Percentiles rank a stretch among this genome's conserved stretches.
Conservation (phyloP, 2,113 vertebrate genomes). For the Otolemur garnettii region DNA sequence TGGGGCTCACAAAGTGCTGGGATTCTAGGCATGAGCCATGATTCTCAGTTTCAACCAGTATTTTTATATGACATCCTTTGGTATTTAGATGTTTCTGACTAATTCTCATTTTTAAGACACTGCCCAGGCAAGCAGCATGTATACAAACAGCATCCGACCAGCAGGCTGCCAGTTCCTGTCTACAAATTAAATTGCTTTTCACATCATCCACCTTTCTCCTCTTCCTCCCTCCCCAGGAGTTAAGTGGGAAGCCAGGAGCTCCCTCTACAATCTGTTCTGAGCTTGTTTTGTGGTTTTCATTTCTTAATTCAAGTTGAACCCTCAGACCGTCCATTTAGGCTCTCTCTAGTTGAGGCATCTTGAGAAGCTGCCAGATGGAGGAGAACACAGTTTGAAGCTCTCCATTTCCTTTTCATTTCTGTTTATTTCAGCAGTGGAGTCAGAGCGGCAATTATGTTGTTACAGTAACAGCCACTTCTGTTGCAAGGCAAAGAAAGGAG, state of each 20-base stretch:
- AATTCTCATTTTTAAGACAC: conserved; percentile 31
- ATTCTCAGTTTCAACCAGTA: too few species aligned
- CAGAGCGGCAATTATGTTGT: not conserved
- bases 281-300: not conserved
- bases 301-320: not conserved
- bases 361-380: not conserved
- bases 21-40: too few species aligned
- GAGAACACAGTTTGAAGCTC: not conserved
- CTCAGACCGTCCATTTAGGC: not conserved
- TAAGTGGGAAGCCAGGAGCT: not conserved
- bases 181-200: not conserved
- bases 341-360: not conserved
- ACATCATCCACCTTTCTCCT: not conserved
- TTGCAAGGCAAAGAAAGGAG: not conserved
- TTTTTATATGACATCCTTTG: not conserved
- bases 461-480: not conserved
- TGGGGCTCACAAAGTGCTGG: too few species aligned
- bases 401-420: conserved; percentile 7
- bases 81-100: not conserved
- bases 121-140: not conserved
- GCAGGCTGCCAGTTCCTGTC: not conserved
- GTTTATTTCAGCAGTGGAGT: not conserved
- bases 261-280: not conserved
- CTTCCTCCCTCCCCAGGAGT: not conserved
- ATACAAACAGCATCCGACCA: not conserved